phyloP scores from a whole-genome alignment of 2,113 vertebrate genomes.

The Carlito syrichta region DNA sequence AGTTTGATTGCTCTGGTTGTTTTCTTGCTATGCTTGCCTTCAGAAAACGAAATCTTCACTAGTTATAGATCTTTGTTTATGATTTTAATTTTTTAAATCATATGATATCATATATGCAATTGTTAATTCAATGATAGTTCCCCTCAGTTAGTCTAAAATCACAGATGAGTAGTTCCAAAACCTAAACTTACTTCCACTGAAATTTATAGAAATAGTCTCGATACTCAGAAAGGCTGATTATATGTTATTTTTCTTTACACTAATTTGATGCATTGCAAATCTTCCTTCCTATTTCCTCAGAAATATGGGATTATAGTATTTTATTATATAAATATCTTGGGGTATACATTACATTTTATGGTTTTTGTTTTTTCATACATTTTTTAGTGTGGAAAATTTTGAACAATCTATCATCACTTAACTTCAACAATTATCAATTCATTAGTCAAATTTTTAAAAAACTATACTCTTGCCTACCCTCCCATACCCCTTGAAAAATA shows the following conservation, averaged over 20 bases:
- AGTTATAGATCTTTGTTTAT: background rate
- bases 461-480: background rate
- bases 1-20: background rate
- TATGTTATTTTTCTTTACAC: background rate
- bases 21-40: background rate
- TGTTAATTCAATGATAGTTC: background rate
- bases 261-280: background rate
- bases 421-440: background rate
- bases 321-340: conserved; percentile 17
- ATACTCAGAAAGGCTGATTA: background rate
- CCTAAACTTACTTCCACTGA: background rate
- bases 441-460: background rate
- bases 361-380: background rate
- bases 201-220: conserved; percentile 4
- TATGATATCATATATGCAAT: background rate
- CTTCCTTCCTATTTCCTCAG: background rate
- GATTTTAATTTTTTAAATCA: background rate
- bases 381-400: conserved; percentile 23
- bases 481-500: background rate
- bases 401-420: background rate
- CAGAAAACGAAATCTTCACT: background rate
- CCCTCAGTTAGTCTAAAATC: background rate
- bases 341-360: background rate
- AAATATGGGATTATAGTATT: background rate
- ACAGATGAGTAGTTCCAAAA: background rate